Percentiles rank a stretch among this genome's conserved stretches.
Conservation (phyloP, 2,888 invertebrate species). For the Ischnus inquisitorius region DNA sequence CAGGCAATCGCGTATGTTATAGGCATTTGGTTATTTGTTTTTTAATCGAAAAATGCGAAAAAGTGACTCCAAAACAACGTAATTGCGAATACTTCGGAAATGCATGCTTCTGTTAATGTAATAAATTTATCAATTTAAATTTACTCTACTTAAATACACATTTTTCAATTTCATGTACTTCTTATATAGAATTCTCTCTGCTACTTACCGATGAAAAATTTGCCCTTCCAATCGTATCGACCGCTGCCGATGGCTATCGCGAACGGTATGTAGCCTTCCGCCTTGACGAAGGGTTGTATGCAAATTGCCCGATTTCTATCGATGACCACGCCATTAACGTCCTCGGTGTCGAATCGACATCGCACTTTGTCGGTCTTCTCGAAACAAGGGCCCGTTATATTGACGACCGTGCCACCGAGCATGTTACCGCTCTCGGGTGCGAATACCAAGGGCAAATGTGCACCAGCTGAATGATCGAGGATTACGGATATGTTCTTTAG, state of each 20-base stretch:
- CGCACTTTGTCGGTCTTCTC: constrained; percentile 91
- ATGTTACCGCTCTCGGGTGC: constrained; percentile 98
- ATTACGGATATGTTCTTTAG: constrained; percentile 5
- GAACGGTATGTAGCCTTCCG: constrained; percentile 95
- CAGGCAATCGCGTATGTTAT: too few relatives aligned
- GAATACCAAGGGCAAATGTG: constrained; percentile 93
- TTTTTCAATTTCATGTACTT: too few relatives aligned
- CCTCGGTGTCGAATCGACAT: constrained; percentile 94
- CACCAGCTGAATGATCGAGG: constrained; percentile 89
- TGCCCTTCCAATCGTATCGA: constrained; percentile 95
- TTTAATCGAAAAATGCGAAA: constrained; percentile 17
- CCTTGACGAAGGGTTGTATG: constrained; percentile 94
- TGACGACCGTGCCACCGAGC: constrained; percentile 98
- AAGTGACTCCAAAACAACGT: too few relatives aligned
- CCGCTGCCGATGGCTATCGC: constrained; percentile 94
- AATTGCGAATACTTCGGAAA: too few relatives aligned
- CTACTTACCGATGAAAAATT: constrained; percentile 95
- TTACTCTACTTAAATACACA: too few relatives aligned
- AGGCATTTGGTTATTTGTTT: constrained; percentile 35
- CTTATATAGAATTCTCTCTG: too few relatives aligned
- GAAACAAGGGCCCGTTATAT: constrained; percentile 98
- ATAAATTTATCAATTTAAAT: too few relatives aligned
- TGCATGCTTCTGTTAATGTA: too few relatives aligned
- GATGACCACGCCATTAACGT: constrained; percentile 92
- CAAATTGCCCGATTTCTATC: constrained; percentile 95